phyloP scores from a whole-genome alignment of 2,113 vertebrate genomes.

The Pristiophorus japonicus region DNA sequence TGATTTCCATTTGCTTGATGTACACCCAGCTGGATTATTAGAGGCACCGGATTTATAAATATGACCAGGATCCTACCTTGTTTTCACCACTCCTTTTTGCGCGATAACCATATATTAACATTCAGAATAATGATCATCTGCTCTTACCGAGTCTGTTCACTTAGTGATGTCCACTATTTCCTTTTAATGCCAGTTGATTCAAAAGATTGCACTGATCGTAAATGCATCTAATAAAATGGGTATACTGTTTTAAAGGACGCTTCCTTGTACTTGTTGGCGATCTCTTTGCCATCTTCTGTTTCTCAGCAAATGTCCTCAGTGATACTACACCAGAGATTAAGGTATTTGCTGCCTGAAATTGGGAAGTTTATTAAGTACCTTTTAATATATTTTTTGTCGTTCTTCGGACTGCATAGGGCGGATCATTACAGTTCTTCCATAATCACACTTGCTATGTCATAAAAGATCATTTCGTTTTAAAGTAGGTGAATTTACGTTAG shows the following conservation, averaged over 20 bases:
- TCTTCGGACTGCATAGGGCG: not conserved
- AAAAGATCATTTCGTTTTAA: not conserved
- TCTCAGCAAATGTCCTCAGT: not conserved
- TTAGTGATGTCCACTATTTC: not conserved
- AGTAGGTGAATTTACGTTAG: not conserved
- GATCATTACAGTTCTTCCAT: not conserved
- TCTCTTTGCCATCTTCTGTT: not conserved
- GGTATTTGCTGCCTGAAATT: not conserved
- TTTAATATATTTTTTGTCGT: not conserved
- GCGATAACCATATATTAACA: not conserved
- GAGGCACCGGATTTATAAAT: not conserved
- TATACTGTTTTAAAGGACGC: conserved; percentile 17
- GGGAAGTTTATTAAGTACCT: not conserved
- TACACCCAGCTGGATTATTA: conserved; percentile 23
- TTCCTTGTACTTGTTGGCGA: not conserved
- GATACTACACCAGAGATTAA: not conserved
- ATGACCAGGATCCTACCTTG: not conserved
- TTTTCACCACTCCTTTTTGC: not conserved
- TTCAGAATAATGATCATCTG: not conserved
- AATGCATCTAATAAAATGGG: conserved; percentile 27
- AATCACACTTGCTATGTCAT: not conserved
- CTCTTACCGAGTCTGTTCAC: not conserved
- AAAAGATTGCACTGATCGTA: conserved; percentile 14
- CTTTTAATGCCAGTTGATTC: conserved; percentile 13
- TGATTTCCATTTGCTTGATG: conserved; percentile 30